Evolutionary conservation across 2,797 vertebrate species (phyloP).

Genomic region (Spatula clypeata): DNA sequence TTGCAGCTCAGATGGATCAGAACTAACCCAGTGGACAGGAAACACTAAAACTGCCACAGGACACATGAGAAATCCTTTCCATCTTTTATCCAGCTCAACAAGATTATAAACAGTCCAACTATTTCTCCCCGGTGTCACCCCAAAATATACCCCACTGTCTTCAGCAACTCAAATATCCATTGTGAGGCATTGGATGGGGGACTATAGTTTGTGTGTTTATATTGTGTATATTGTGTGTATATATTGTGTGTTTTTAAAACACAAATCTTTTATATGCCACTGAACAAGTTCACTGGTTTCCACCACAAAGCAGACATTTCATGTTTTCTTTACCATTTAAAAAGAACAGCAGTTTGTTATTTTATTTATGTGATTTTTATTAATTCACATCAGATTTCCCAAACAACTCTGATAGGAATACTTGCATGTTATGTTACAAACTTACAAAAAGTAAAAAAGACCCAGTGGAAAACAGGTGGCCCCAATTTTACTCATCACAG

Average conservation of each 20-base stretch:
- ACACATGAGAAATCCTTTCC: background rate
- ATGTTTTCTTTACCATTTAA: background rate
- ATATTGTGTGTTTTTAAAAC: background rate
- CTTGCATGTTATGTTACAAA: background rate
- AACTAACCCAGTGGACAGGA: background rate
- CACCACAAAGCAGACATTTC: background rate
- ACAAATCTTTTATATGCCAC: background rate
- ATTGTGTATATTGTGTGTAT: too few relatives aligned
- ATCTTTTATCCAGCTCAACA: background rate
- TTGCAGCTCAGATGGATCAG: background rate
- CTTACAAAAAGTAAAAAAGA: constrained; percentile 20
- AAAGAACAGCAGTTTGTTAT: background rate
- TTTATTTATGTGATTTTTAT: constrained; percentile 25
- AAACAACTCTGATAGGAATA: constrained; percentile 50
- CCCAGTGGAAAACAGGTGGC: constrained; percentile 76
- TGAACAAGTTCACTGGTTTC: background rate
- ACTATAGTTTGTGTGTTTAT: background rate
- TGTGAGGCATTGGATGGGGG: background rate
- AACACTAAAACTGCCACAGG: background rate
- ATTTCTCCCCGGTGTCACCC: background rate
- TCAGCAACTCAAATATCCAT: background rate
- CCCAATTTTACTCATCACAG: constrained; percentile 16
- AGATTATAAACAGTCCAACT: background rate
- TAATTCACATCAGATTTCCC: constrained; percentile 47
- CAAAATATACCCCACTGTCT: background rate